Conservation (phyloP, 2,888 invertebrate genomes). For the Reticulitermes lucifugus region DNA sequence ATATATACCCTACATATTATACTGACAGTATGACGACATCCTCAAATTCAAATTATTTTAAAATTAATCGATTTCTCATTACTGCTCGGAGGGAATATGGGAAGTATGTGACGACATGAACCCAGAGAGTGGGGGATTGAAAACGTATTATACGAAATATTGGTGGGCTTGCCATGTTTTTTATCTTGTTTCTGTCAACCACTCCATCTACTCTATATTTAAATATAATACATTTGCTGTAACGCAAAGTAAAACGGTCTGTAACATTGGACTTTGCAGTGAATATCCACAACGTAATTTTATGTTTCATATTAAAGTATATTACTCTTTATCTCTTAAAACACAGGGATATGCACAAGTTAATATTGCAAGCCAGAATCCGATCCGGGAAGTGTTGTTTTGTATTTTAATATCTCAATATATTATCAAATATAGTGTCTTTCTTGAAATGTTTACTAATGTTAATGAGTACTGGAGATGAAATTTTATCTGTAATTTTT, state of each 20-base stretch:
- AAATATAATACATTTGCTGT: background rate
- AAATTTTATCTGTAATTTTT: too few relatives aligned
- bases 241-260: background rate
- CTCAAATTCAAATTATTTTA: slow-evolving; percentile 52
- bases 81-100: slow-evolving; percentile 22
- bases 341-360: too few relatives aligned
- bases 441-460: too few relatives aligned
- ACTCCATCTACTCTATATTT: slow-evolving; percentile 8
- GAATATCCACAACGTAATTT: background rate
- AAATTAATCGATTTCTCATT: slow-evolving; percentile 52
- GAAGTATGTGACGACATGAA: slow-evolving; percentile 25
- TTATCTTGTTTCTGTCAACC: background rate
- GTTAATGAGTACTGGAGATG: too few relatives aligned
- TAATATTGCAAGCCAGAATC: too few relatives aligned
- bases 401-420: too few relatives aligned
- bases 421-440: too few relatives aligned
- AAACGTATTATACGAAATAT: slow-evolving; percentile 34
- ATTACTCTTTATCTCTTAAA: too few relatives aligned
- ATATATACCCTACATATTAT: slow-evolving; percentile 28
- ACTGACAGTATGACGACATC: slow-evolving; percentile 39
- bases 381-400: too few relatives aligned
- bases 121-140: background rate
- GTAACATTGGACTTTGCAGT: background rate
- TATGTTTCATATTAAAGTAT: too few relatives aligned
- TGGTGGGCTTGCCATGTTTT: slow-evolving; percentile 21